Conservation (phyloP, 2,888 invertebrate genomes). For the Toxonevra muliebris region DNA sequence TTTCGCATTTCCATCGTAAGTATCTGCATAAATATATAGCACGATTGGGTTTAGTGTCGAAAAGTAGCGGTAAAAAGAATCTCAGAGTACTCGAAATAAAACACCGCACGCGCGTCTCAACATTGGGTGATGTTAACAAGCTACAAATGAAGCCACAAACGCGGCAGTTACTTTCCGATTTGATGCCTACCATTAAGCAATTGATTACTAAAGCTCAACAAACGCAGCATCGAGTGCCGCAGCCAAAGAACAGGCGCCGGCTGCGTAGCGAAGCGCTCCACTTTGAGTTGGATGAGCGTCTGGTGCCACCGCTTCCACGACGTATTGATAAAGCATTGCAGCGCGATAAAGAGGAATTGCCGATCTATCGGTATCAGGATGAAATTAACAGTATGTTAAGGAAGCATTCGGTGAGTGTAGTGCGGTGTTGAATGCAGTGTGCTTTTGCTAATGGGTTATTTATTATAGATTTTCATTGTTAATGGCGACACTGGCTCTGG, state of each 20-base stretch:
- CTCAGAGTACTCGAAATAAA: constrained; percentile 51
- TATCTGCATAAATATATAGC: constrained; percentile 51
- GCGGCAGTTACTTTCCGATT: constrained; percentile 34
- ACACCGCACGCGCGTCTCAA: constrained; percentile 32
- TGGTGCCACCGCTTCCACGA: constrained; percentile 48
- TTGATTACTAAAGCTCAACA: constrained; percentile 25
- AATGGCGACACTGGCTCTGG: constrained; percentile 91
- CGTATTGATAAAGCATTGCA: constrained; percentile 35
- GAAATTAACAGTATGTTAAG: constrained; percentile 45
- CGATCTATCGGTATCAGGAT: constrained; percentile 49
- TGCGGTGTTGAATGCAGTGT: neutral
- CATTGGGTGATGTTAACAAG: constrained; percentile 35
- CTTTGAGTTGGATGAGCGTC: constrained; percentile 42
- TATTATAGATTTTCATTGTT: constrained; percentile 74
- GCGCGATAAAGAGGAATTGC: constrained; percentile 48
- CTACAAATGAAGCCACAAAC: constrained; percentile 40
- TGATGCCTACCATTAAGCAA: constrained; percentile 37
- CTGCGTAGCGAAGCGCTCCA: constrained; percentile 44
- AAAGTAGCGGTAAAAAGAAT: constrained; percentile 45
- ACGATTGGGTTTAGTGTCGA: constrained; percentile 47
- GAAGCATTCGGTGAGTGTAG: constrained; percentile 47
- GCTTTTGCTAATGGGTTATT: neutral
- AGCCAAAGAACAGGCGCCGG: constrained; percentile 31
- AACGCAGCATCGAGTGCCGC: constrained; percentile 24
- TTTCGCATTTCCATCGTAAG: constrained; percentile 48